phyloP scores from a whole-genome alignment of 2,888 invertebrate species.

The Hypomecis punctinalis region DNA sequence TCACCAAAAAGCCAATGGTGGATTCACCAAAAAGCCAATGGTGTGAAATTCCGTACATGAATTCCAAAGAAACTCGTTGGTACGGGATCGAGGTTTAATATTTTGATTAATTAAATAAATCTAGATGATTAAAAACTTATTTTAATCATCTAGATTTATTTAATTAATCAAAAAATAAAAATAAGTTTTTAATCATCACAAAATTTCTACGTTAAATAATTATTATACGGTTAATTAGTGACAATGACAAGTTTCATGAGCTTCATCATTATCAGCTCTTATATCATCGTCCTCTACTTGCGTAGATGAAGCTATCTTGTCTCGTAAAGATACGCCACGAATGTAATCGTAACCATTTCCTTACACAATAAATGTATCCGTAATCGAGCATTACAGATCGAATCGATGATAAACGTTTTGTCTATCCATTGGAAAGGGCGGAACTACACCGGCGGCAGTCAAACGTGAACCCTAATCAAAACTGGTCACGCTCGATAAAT shows the following conservation, averaged over 20 bases:
- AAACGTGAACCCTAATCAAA: constrained; percentile 43
- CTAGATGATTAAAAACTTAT: no score
- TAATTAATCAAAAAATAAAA: no score
- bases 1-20: no score
- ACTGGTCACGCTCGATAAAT: constrained; percentile 52
- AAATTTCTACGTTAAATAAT: no score
- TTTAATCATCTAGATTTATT: no score
- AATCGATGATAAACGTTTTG: constrained; percentile 40
- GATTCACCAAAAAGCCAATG: no score
- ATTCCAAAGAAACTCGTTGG: no score
- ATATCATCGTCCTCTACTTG: background rate
- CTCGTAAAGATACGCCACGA: constrained; percentile 18
- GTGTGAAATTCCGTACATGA: no score
- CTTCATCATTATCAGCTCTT: background rate
- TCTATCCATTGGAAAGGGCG: constrained; percentile 39
- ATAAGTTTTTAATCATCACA: no score
- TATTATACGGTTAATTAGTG: no score
- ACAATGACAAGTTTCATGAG: background rate
- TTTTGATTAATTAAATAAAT: no score
- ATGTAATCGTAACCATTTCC: constrained; percentile 14
- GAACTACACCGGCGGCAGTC: constrained; percentile 40
- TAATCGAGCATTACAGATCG: constrained; percentile 37
- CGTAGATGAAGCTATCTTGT: constrained; percentile 14
- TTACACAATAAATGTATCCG: constrained; percentile 38
- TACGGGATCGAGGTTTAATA: no score